Conservation (phyloP, 2,113 vertebrate species). For the Sminthopsis crassicaudata region DNA sequence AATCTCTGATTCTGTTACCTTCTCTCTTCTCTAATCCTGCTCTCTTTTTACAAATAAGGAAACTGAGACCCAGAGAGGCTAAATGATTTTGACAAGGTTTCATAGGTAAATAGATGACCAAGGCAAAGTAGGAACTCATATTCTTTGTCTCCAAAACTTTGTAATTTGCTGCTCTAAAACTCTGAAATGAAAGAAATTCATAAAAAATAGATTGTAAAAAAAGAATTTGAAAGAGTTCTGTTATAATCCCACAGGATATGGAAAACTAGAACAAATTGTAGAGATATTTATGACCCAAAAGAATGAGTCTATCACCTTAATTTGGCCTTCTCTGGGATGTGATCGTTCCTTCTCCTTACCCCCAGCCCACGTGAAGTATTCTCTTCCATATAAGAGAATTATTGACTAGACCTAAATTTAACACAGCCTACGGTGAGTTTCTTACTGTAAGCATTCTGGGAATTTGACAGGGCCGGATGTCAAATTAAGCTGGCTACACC, state of each 20-base stretch:
- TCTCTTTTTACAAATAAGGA: not conserved
- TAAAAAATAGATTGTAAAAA: not conserved
- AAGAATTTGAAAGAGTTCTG: not conserved
- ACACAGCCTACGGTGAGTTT: constrained; percentile 27
- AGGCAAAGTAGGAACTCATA: not conserved
- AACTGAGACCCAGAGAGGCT: not conserved
- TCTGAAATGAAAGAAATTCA: not conserved
- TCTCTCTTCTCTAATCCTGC: not conserved
- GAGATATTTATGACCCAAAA: constrained; percentile 4
- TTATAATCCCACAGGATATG: not conserved
- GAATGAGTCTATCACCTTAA: constrained; percentile 16
- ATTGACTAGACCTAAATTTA: constrained; percentile 67
- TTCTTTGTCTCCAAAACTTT: not conserved
- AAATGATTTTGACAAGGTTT: not conserved
- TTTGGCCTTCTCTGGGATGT: constrained; percentile 37
- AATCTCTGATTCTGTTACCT: not conserved
- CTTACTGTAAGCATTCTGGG: constrained; percentile 33
- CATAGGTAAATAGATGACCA: not conserved
- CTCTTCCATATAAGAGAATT: constrained; percentile 55
- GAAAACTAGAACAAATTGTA: not conserved
- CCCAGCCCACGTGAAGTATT: not conserved
- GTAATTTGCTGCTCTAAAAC: not conserved
- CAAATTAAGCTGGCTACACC: constrained; percentile 56
- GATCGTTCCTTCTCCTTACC: not conserved
- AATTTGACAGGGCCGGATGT: constrained; percentile 36